Percentiles rank a stretch among this genome's conserved stretches.
Conservation (phyloP, 2,888 invertebrate species). For the Amiota minor region DNA sequence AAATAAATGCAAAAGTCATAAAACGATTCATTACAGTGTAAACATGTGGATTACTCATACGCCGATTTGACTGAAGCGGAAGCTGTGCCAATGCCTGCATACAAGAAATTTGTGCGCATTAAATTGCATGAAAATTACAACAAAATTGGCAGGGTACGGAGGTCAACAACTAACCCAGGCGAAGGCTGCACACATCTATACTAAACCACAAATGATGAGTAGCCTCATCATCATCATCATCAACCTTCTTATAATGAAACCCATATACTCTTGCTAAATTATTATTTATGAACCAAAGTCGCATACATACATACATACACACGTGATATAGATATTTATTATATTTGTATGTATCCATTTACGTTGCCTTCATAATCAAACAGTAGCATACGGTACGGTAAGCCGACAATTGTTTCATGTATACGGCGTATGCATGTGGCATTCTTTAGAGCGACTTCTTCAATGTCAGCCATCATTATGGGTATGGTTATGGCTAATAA, state of each 20-base stretch:
- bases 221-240: slow-evolving; percentile 11
- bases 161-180: background rate
- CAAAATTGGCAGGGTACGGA: background rate
- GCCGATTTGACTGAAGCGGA: background rate
- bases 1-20: slow-evolving; percentile 11
- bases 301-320: slow-evolving; percentile 18
- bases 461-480: background rate
- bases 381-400: background rate
- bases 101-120: background rate
- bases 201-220: background rate
- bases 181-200: slow-evolving; percentile 20
- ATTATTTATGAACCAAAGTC: slow-evolving; percentile 27
- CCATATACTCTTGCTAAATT: background rate
- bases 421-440: background rate
- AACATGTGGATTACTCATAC: slow-evolving; percentile 21
- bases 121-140: background rate
- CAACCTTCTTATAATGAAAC: slow-evolving; percentile 19
- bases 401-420: slow-evolving; percentile 11
- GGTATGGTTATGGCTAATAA: background rate
- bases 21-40: slow-evolving; percentile 20
- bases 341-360: background rate
- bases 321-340: slow-evolving; percentile 41
- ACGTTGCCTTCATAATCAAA: background rate
- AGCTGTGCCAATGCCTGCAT: slow-evolving; percentile 43
- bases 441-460: background rate